These are phyloP conservation scores for Chymomyza procnemis DNA, from an alignment of 2,888 invertebrate genomes.

Conservation along the genomic window DNA sequence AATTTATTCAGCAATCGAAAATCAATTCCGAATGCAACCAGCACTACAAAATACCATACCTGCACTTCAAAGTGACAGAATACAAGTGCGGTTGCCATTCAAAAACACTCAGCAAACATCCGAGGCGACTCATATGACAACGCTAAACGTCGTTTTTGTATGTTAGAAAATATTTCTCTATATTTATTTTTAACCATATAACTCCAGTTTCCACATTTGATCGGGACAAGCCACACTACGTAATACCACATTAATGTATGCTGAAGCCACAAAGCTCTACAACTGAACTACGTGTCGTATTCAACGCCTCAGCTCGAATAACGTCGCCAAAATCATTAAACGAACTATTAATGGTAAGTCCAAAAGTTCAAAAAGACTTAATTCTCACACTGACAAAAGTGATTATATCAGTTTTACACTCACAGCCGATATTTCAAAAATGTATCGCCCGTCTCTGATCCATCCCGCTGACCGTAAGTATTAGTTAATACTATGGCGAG, in stretches of 20 bases:
- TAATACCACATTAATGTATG: slow-evolving; percentile 5
- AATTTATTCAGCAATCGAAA: too few species aligned
- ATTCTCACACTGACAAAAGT: too few species aligned
- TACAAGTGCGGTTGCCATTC: too few species aligned
- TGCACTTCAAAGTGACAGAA: too few species aligned
- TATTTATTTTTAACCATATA: too few species aligned
- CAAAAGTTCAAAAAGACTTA: background rate
- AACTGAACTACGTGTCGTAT: slow-evolving; percentile 6
- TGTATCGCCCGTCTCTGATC: slow-evolving; percentile 17
- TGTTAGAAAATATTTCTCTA: too few species aligned
- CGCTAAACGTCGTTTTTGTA: slow-evolving; percentile 2
- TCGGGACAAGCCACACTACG: background rate
- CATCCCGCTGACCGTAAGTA: slow-evolving; percentile 1
- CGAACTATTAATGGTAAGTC: background rate
- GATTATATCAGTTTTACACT: too few species aligned
- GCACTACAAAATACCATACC: too few species aligned
- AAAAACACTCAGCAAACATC: too few species aligned
- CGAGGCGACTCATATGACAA: too few species aligned
- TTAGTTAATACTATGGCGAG: slow-evolving; percentile 17
- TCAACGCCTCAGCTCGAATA: background rate
- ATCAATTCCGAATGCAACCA: too few species aligned
- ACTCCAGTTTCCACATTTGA: background rate
- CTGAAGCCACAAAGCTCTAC: background rate
- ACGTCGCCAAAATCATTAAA: background rate
- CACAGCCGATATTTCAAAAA: background rate